phyloP scores from a whole-genome alignment of 2,797 vertebrate genomes.

The Naso thynnoides region DNA sequence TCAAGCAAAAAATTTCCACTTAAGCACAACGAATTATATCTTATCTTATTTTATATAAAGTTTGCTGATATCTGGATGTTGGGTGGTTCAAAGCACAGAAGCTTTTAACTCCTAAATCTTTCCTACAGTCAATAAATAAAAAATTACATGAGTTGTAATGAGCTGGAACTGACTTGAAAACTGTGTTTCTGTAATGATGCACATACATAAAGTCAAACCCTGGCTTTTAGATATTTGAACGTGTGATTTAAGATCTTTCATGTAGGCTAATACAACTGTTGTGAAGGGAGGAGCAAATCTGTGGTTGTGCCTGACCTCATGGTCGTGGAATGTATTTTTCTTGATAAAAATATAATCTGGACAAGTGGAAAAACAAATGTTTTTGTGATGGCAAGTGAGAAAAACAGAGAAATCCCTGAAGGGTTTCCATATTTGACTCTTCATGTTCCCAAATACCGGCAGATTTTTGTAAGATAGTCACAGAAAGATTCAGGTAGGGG shows the following conservation, averaged over 20 bases:
- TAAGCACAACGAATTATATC: not conserved
- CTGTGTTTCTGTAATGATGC: not conserved
- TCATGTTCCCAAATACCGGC: conserved; percentile 25
- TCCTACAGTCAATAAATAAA: no score
- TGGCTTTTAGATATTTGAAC: conserved; percentile 8
- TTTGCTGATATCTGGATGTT: not conserved
- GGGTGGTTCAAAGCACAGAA: conserved; percentile 1
- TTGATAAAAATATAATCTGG: conserved; percentile 58
- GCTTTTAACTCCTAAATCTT: not conserved
- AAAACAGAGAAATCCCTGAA: conserved; percentile 45
- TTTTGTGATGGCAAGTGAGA: conserved; percentile 57
- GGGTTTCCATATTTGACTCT: conserved; percentile 47
- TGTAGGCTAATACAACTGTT: conserved; percentile 20
- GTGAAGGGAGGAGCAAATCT: conserved; percentile 15
- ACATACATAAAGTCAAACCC: not conserved
- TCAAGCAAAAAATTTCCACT: not conserved
- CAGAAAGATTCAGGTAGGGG: conserved; percentile 9
- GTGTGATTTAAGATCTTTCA: not conserved
- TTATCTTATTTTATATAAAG: not conserved
- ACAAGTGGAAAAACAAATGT: conserved; percentile 50
- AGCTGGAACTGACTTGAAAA: not conserved
- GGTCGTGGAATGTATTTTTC: conserved; percentile 46
- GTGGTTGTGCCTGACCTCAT: conserved; percentile 17
- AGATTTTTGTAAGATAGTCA: conserved; percentile 13
- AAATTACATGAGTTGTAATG: not conserved